These are phyloP conservation scores for Acanthosoma haemorrhoidale DNA, from an alignment of 2,888 invertebrate species.

Conservation along the genomic window DNA sequence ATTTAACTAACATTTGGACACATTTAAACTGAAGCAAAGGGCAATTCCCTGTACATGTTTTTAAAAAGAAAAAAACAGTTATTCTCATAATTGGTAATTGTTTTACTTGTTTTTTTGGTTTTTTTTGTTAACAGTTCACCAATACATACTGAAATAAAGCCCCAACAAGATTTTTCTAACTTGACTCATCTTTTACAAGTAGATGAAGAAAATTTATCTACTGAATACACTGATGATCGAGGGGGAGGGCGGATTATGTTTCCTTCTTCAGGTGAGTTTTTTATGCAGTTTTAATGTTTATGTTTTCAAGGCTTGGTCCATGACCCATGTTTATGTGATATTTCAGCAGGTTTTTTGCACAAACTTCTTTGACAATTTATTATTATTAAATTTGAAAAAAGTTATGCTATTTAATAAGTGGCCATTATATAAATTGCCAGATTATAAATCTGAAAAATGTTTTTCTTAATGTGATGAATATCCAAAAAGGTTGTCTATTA, in stretches of 20 bases:
- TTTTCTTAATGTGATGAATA: not conserved
- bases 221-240: slow-evolving; percentile 16
- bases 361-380: not conserved
- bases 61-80: too few species aligned
- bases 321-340: too few species aligned
- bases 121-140: slow-evolving; percentile 34
- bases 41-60: too few species aligned
- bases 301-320: too few species aligned
- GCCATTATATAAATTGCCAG: not conserved
- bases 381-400: not conserved
- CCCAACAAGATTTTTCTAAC: slow-evolving; percentile 35
- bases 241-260: slow-evolving; percentile 15
- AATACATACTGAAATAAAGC: slow-evolving; percentile 43
- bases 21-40: too few species aligned
- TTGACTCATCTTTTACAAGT: slow-evolving; percentile 40
- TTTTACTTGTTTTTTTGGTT: not conserved
- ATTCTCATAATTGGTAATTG: too few species aligned
- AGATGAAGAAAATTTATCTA: slow-evolving; percentile 25
- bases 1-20: too few species aligned
- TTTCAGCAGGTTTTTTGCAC: too few species aligned
- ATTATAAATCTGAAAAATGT: not conserved
- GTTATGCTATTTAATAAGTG: not conserved
- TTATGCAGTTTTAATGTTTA: too few species aligned
- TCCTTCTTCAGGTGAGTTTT: slow-evolving; percentile 3
- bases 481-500: not conserved